Base-by-base conservation (phyloP, 2,113 vertebrate genomes). In the Chrysochloris asiatica region DNA sequence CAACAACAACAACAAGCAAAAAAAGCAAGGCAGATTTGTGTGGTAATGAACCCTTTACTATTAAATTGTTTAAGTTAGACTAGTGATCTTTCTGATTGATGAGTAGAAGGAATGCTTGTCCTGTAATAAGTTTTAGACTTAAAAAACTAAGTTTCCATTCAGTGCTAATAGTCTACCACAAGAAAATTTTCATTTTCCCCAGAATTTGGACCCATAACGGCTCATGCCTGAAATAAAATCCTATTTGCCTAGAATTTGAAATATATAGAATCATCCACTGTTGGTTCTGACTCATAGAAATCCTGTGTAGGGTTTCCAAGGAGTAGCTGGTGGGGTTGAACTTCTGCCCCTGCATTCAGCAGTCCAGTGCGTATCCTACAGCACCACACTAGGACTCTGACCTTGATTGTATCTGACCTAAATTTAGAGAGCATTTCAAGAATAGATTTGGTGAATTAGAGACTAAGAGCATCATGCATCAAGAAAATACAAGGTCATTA, bases 181-280 rank as follows among this genome's bases (percentile, higher is more conserved):
- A 69, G 50, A 61, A 91, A 92, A 65, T 9, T 65, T 41, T 3
- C 75, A 43, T 50, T 50, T 90, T 48, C 28, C 9, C 56, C 41
- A 80, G 41, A 94, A 87, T 69, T 24, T 84, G 38, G 28, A 59
- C 50, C 52, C 33, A 30, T 4, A 52, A 78, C 28, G 86, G 59
- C 41, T 93, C 36, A 63, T 4, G 4, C 48, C 54, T 85, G 75
- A 94, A 95, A 92, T 67, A 69, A 76, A 91, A 87, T 17, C 19
- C 38, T 86, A n/a, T n/a, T 61, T 33, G 41, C 59, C 77, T 83
- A 48, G 33, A 83, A 88, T 89, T 76, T 93, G 50, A 95, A 95
- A 94, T 92, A 86, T 87, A 94, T 76, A 72, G 78, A 94, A 89
- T 86, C 75, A 95, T 79, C 78, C 48, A 71, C 14, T 24, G n/a